phyloP scores from a whole-genome alignment of 2,888 invertebrate genomes.

The Drosophila prolongata region DNA sequence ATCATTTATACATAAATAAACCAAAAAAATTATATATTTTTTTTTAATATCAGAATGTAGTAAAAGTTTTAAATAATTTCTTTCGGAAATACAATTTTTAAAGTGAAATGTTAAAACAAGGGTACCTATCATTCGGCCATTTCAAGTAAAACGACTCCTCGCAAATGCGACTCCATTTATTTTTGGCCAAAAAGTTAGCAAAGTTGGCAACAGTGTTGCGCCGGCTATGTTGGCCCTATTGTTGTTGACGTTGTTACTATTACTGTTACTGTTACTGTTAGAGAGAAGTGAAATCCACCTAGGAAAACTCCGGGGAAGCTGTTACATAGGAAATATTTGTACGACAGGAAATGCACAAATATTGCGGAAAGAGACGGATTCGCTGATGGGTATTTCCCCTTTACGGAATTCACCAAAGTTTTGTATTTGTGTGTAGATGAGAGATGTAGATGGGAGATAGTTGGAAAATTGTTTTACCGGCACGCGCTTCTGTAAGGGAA shows the following conservation, averaged over 20 bases:
- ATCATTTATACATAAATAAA: too few relatives aligned
- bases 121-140: too few relatives aligned
- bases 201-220: slow-evolving; percentile 61
- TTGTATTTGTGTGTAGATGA: slow-evolving; percentile 13
- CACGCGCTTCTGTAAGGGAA: slow-evolving; percentile 53
- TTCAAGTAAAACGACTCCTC: too few relatives aligned
- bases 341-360: slow-evolving; percentile 71
- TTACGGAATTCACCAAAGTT: slow-evolving; percentile 21
- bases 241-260: slow-evolving; percentile 26
- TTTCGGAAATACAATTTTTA: too few relatives aligned
- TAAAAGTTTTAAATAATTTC: too few relatives aligned
- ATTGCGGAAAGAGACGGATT: slow-evolving; percentile 47
- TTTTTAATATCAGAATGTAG: too few relatives aligned
- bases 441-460: slow-evolving; percentile 45
- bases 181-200: slow-evolving; percentile 49
- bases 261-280: slow-evolving; percentile 4
- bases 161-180: slow-evolving; percentile 54
- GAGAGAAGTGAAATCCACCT: slow-evolving; percentile 39
- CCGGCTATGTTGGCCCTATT: slow-evolving; percentile 10
- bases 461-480: slow-evolving; percentile 61
- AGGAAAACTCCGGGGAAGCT: slow-evolving; percentile 54
- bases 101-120: background rate
- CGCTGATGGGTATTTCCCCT: slow-evolving; percentile 36
- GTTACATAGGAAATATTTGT: slow-evolving; percentile 75
- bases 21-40: too few relatives aligned